Conservation (phyloP, 2,113 vertebrate species). For the Psammodynastes pulverulentus region DNA sequence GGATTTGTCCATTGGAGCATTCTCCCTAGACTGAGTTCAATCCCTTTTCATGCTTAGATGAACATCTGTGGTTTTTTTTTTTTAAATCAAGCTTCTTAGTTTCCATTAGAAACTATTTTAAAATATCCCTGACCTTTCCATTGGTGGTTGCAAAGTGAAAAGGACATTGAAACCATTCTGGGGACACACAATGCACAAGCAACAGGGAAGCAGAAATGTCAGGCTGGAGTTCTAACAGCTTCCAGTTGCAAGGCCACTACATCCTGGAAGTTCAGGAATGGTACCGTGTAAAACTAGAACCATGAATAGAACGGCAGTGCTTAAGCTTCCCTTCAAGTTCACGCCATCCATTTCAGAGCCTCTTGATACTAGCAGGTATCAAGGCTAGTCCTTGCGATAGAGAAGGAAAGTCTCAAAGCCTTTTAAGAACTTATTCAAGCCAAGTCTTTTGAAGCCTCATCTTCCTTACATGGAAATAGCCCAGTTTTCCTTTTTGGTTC, state of each 20-base stretch:
- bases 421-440: slow-evolving; percentile 59
- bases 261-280: slow-evolving; percentile 51
- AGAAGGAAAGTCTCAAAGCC: slow-evolving; percentile 31
- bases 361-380: slow-evolving; percentile 56
- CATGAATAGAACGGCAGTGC: slow-evolving; percentile 57
- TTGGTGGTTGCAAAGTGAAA: slow-evolving; percentile 1
- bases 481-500: neutral
- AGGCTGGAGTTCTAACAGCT: slow-evolving; percentile 60
- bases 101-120: neutral
- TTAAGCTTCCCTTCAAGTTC: slow-evolving; percentile 59
- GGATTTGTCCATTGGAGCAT: too few species aligned
- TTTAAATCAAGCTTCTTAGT: neutral
- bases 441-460: slow-evolving; percentile 43
- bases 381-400: slow-evolving; percentile 43
- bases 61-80: neutral
- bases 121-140: neutral
- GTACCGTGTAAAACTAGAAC: slow-evolving; percentile 52
- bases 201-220: slow-evolving; percentile 46
- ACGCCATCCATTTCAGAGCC: slow-evolving; percentile 54
- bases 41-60: neutral
- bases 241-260: slow-evolving; percentile 51
- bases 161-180: neutral
- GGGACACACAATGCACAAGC: slow-evolving; percentile 5
- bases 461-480: slow-evolving; percentile 35
- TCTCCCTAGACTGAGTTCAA: neutral